These are phyloP conservation scores for Stramonita haemastoma DNA, from an alignment of 2,888 invertebrate species.

Conservation along the genomic window DNA sequence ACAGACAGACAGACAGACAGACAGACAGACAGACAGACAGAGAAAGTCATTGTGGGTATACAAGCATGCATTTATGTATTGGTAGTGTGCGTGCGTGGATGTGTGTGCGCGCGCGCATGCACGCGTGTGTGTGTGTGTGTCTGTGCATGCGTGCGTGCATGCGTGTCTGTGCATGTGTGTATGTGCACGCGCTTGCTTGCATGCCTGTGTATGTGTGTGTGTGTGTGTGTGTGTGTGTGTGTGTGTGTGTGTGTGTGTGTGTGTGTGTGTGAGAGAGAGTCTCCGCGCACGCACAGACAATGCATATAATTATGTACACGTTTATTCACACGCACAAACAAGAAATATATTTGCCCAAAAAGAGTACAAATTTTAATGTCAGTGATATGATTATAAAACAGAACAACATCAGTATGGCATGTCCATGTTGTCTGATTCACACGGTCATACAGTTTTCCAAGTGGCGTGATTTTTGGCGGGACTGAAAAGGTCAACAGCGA, in stretches of 20 bases:
- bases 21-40: not conserved
- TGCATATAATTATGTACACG: too few species aligned
- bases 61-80: conserved; percentile 15
- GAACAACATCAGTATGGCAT: too few species aligned
- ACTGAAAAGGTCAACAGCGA: too few species aligned
- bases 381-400: too few species aligned
- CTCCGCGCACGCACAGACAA: too few species aligned
- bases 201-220: not conserved
- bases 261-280: too few species aligned
- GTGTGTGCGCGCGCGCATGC: not conserved
- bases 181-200: not conserved
- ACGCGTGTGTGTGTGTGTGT: conserved; percentile 15
- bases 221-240: not conserved
- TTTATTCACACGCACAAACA: too few species aligned
- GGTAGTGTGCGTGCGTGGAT: not conserved
- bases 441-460: too few species aligned
- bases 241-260: not conserved
- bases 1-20: not conserved
- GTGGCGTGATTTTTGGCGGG: too few species aligned
- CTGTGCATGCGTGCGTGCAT: conserved; percentile 18
- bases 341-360: too few species aligned
- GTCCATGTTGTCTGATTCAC: too few species aligned
- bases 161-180: conserved; percentile 20
- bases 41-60: not conserved
- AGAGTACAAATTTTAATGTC: too few species aligned